Evolutionary conservation across 2,888 invertebrate genomes (phyloP).

Genomic region (Clistopyga incitator): DNA sequence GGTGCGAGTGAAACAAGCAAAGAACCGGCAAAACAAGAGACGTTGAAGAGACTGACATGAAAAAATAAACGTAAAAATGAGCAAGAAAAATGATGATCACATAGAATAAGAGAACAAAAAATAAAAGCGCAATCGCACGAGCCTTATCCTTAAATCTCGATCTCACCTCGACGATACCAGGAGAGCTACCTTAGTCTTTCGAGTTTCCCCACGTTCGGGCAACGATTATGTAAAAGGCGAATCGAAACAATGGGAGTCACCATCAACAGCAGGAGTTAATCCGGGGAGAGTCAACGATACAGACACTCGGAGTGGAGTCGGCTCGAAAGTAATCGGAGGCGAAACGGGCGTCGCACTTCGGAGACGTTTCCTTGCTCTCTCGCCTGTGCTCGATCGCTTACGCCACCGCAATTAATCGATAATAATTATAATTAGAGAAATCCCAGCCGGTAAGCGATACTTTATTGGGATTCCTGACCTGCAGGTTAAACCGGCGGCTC

Average conservation of each 20-base stretch:
- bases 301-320: slow-evolving; percentile 34
- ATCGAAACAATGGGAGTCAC: slow-evolving; percentile 61
- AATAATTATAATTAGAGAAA: slow-evolving; percentile 75
- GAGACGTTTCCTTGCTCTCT: slow-evolving; percentile 61
- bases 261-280: slow-evolving; percentile 22
- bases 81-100: slow-evolving; percentile 32
- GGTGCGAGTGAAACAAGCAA: slow-evolving; percentile 11
- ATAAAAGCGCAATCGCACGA: slow-evolving; percentile 60
- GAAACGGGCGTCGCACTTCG: slow-evolving; percentile 38
- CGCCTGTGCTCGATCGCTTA: slow-evolving; percentile 41
- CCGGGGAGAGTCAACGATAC: slow-evolving; percentile 33
- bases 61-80: too few relatives aligned
- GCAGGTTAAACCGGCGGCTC: slow-evolving; percentile 65
- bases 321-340: slow-evolving; percentile 52
- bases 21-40: slow-evolving; percentile 19
- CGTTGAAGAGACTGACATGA: not conserved
- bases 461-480: slow-evolving; percentile 75
- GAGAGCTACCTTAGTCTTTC: slow-evolving; percentile 13
- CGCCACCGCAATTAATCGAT: slow-evolving; percentile 70
- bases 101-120: slow-evolving; percentile 35
- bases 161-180: slow-evolving; percentile 32
- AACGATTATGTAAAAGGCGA: slow-evolving; percentile 64
- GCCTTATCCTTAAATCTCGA: slow-evolving; percentile 60
- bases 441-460: slow-evolving; percentile 60
- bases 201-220: slow-evolving; percentile 53